A percentile compares a stretch with the other conserved stretches of the same genome.
phyloP scores from a whole-genome alignment of 2,888 invertebrate species.

The Polymixis flavicincta region DNA sequence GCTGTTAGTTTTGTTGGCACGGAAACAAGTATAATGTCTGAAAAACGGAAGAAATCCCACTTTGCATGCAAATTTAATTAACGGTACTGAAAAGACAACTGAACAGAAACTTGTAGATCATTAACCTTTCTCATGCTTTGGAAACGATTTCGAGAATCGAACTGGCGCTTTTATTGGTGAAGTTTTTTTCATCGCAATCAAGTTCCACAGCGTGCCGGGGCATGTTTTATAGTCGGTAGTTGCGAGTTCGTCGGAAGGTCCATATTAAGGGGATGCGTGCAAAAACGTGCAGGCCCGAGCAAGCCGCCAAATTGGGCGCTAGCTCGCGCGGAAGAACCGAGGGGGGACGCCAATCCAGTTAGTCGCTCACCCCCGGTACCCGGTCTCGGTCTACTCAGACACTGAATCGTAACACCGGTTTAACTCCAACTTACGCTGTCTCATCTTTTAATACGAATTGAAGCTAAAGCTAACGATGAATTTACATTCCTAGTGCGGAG shows the following conservation, averaged over 20 bases:
- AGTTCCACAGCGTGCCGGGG: slow-evolving; percentile 61
- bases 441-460: slow-evolving; percentile 67
- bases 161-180: slow-evolving; percentile 69
- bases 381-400: slow-evolving; percentile 52
- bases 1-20: slow-evolving; percentile 29
- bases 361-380: slow-evolving; percentile 67
- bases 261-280: slow-evolving; percentile 79
- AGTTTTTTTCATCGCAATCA: slow-evolving; percentile 70
- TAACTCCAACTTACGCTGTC: slow-evolving; percentile 67
- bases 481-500: slow-evolving; percentile 61
- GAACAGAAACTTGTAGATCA: slow-evolving; percentile 65
- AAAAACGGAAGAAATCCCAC: slow-evolving; percentile 19
- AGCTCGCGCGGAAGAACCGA: slow-evolving; percentile 78
- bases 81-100: slow-evolving; percentile 57
- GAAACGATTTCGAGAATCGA: slow-evolving; percentile 63
- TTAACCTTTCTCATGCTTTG: slow-evolving; percentile 63
- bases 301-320: slow-evolving; percentile 80
- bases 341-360: slow-evolving; percentile 77
- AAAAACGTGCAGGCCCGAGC: slow-evolving; percentile 80
- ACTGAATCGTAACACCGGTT: slow-evolving; percentile 71
- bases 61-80: slow-evolving; percentile 59
- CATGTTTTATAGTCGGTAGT: slow-evolving; percentile 69
- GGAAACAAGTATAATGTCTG: slow-evolving; percentile 21
- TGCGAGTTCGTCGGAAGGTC: slow-evolving; percentile 66
- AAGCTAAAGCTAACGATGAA: slow-evolving; percentile 62